Base-by-base conservation (phyloP, 2,797 vertebrate genomes). In the Malurus splendens region DNA sequence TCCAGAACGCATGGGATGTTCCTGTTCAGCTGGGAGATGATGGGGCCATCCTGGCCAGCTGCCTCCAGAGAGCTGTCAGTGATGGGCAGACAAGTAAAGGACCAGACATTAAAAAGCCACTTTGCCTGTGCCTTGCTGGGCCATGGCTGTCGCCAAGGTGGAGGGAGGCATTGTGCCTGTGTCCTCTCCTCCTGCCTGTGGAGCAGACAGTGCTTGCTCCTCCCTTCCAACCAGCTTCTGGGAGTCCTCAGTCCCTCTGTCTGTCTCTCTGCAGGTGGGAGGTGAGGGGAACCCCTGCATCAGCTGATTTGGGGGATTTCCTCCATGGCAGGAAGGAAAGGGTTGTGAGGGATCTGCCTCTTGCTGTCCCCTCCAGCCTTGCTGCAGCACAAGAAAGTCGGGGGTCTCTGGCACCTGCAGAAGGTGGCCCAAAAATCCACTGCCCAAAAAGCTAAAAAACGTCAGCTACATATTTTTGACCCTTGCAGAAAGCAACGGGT, bases 1-100 rank as follows among this genome's bases (percentile, higher is more conserved):
- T 39, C 12, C 59, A n/a, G n/a, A 7, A 36, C 51, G 51, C 24
- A 9, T 0, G 0, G 14, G 50, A 6, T 4, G 9, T 36, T 36
- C n/a, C 44, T 15, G 42, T 36, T 57, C 14, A 19, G 6, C 25
- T 6, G 11, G 18, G 24, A 36, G 25, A 7, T 10, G 60, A 28
- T 18, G 28, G 65, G 28, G 4, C 27, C 8, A 0, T 17, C 28
- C 55, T 1, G 1, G 47, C 42, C 74, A 50, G 28, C 19, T 41
- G 2, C n/a, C 66, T 30, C 50, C 55, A 27, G 33, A 17, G 11
- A 22, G 18, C 22, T 38, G 16, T 6, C 28, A 18, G 41, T 6
- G 17, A 5, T 54, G 28, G 36, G 9, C n/a, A 56, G 56, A 45
- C 65, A 44, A 44, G 56, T 51, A n/a, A 81, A 74, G 30, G n/a